Evolutionary conservation across 53 echinoderm and acorn worm genomes (phyloP), one percentile per base, ranked within the genome.

Genomic region (Paracentrotus lividus): DNA sequence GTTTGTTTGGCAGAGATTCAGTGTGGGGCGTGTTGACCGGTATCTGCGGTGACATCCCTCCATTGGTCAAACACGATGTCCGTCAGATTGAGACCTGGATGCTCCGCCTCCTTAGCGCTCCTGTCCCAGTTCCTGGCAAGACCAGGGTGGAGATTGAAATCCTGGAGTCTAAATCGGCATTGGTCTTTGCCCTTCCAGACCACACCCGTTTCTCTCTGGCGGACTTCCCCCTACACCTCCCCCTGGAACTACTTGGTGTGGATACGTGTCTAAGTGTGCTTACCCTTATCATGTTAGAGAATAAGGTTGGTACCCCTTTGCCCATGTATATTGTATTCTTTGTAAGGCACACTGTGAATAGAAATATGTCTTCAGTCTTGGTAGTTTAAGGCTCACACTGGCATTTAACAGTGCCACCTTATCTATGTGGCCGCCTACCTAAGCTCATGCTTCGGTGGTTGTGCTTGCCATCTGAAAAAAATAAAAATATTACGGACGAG

Each of bases 81-180:
- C 88, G 96, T 15, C 97, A 98, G 95, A 98, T 98, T 32, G 99
- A 98, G 84, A 98, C 99, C 3, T 98, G 99, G 99, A 98, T 98
- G 23, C 94, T 98, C 51, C 94, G 97, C 29, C 94, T 98, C 31
- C 96, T 98, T 26, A 98, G 97, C 47, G 96, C 99, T 33, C 99
- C 99, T 4, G 99, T 98, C 10, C 99, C 99, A 13, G 99, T 98
- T 5, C 99, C 99, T 2, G 97, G 99, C 2, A 98, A 98, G 93
- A 98, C 99, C 27, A 85, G 99, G 68, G 96, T 98, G 2, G 99
- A 98, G 92, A 94, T 98, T 52, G 96, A 97, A 85, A 95, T 98
- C 69, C 94, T 98, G 49, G 95, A 98, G 36, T 91, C 94, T 2
- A 94, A 96, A 31, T 60, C 96, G 15, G 95, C 96, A 15, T 84